Evolutionary conservation across 2,888 invertebrate genomes (phyloP), one percentile per base, ranked within the genome.

Genomic region (Barypeithes pellucidus): DNA sequence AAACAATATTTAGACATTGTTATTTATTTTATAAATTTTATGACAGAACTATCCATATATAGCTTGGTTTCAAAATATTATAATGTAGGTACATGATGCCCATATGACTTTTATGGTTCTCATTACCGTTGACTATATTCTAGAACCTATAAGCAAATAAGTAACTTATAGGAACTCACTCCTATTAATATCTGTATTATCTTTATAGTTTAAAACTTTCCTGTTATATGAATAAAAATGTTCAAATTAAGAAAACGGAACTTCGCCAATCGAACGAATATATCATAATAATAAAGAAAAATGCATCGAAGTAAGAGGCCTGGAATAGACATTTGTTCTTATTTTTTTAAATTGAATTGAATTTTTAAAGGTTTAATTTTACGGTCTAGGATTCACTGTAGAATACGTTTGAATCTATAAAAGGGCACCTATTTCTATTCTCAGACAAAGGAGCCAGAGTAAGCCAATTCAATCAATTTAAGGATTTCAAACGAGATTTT

Each of bases 321-420:
- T 62, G 24, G 47, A 45, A 62, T 24, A 33, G 36, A 47, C 50
- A 36, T 50, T 52, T 65, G 50, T 29, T 36, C 65, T 33, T 65
- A 65, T 50, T 65, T 33, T 61, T 63, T 52, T 36, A 65, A 65
- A 65, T 65, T 65, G 65, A 65, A 65, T 65, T 65, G 50, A 16
- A 33, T 65, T 65, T 65, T 36, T 65, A 47, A 18, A 16, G 52
- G 50, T 65, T 50, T 65, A 65, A 65, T 65, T 65, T 65, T 52
- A 65, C 65, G 65, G 65, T 65, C 50, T 16, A 52, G 65, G 65
- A 65, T 65, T 65, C 36, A 20, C 36, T 29, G 33, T 45, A 33
- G 65, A 65, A 65, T 65, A 50, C 65, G 50, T 65, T 65, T 52
- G 50, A 65, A 50, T 65, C 50, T 65, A 65, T 33, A 52, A 65